Base-by-base conservation (phyloP, 1,140 invertebrate genomes). In the Diprion similis region DNA sequence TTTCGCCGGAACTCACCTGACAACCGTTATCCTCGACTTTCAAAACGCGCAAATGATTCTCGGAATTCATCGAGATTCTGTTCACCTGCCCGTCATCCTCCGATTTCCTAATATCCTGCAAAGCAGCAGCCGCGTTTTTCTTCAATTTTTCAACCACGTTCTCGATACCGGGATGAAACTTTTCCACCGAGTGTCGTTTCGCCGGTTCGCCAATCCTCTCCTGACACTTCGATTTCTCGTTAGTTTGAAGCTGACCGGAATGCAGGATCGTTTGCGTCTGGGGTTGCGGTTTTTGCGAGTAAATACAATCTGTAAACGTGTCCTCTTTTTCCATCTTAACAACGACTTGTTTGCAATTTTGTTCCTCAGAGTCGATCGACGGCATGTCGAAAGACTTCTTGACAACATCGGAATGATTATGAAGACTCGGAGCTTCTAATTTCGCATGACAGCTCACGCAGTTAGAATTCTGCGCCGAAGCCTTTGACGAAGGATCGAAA, bases 141-240 rank as follows among this genome's bases (percentile, higher is more conserved):
- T 87, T 87, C 51, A 87, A 37, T 64, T 87, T 87, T 70, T 87
- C 86, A 0, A 87, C 85, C 11, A 87, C 86, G 46, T 87, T 87
- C 47, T 87, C 86, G 24, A 87, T 87, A 0, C 85, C 85, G 0
- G 83, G 76, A 76, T 85, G 80, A 24, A 66, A 78, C 46, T 83
- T 85, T 9, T 87, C 85, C 0, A 46, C 10, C 6, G 72, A 65
- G 46, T 77, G 66, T 19, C 37, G 66, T 15, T 18, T 74, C 24
- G 24, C 24, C 24, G 24, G 24, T 37, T 37, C 24, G 24, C 24
- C 6, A 37, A 37, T 37, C 70, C 78, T 79, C 68, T 82, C 77
- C 2, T 70, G 37, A 8, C 18, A 71, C 15, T 74, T 67, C 24
- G 65, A 73, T 8, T 71, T 68, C 18, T 76, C 70, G 13, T 10